These are phyloP conservation scores for Micrasema minimum DNA, from an alignment of 1,140 invertebrate species.

Conservation along the genomic window DNA sequence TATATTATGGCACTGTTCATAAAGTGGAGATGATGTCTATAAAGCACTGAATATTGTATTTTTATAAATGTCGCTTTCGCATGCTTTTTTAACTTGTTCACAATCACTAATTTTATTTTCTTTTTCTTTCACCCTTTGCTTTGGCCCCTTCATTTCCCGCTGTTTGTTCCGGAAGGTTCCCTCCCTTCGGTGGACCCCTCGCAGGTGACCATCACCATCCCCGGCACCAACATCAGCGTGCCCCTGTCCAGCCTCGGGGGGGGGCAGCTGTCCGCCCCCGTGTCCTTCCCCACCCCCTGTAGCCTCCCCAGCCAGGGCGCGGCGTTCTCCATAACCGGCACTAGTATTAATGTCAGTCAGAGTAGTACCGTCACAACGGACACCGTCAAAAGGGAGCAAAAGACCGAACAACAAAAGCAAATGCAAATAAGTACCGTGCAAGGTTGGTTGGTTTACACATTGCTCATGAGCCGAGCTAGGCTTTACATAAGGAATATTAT, in stretches of 20 bases:
- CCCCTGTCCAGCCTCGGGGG: constrained; percentile 60
- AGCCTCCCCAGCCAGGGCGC: constrained; percentile 45
- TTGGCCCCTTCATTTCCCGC: constrained; percentile 45
- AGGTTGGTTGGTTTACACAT: constrained; percentile 41
- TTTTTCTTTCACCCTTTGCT: constrained; percentile 49
- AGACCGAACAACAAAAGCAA: constrained; percentile 42
- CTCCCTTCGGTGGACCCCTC: constrained; percentile 59
- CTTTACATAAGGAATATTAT: no score
- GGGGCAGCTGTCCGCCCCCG: constrained; percentile 54
- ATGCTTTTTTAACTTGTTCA: constrained; percentile 49
- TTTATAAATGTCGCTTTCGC: constrained; percentile 20
- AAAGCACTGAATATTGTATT: constrained; percentile 1
- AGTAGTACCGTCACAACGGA: constrained; percentile 35
- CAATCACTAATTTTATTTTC: constrained; percentile 53
- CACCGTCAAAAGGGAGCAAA: constrained; percentile 17
- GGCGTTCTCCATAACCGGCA: constrained; percentile 42
- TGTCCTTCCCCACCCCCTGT: constrained; percentile 57
- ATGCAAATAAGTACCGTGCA: constrained; percentile 44
- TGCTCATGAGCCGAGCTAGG: no score
- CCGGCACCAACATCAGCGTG: constrained; percentile 70
- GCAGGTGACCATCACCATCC: constrained; percentile 68
- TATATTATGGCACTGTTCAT: no score
- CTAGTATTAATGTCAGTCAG: constrained; percentile 49
- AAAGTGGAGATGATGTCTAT: no score
- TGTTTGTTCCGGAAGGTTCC: constrained; percentile 42